phyloP scores from a whole-genome alignment of 2,888 invertebrate species.

The Euphydryas editha region DNA sequence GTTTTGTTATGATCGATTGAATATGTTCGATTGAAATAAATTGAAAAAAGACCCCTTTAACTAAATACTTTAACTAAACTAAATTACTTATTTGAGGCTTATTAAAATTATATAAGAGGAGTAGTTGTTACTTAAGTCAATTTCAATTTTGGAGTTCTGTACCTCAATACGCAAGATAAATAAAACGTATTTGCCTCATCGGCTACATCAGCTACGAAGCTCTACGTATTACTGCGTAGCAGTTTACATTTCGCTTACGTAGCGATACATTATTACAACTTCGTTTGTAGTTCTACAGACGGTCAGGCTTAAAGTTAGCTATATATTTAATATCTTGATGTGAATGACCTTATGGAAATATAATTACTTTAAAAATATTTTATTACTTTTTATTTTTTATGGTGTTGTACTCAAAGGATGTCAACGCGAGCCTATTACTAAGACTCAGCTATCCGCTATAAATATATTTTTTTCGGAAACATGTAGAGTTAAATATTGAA shows the following conservation, averaged over 20 bases:
- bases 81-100: neutral
- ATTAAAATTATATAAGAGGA: neutral
- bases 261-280: slow-evolving; percentile 35
- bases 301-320: neutral
- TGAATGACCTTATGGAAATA: neutral
- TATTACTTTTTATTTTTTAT: neutral
- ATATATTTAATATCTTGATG: neutral
- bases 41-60: no score
- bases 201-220: slow-evolving; percentile 31
- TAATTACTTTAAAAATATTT: neutral
- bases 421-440: no score
- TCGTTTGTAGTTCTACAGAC: slow-evolving; percentile 32
- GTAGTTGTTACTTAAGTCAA: neutral
- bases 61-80: no score
- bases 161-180: slow-evolving; percentile 13
- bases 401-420: neutral
- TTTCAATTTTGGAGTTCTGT: neutral
- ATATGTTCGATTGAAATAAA: no score
- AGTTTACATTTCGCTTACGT: slow-evolving; percentile 39
- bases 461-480: no score
- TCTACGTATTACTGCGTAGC: slow-evolving; percentile 25
- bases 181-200: slow-evolving; percentile 22
- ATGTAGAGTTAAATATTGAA: no score
- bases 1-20: no score
- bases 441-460: no score